Conservation (phyloP, 2,888 invertebrate genomes). For the Oligia fasciuncula region DNA sequence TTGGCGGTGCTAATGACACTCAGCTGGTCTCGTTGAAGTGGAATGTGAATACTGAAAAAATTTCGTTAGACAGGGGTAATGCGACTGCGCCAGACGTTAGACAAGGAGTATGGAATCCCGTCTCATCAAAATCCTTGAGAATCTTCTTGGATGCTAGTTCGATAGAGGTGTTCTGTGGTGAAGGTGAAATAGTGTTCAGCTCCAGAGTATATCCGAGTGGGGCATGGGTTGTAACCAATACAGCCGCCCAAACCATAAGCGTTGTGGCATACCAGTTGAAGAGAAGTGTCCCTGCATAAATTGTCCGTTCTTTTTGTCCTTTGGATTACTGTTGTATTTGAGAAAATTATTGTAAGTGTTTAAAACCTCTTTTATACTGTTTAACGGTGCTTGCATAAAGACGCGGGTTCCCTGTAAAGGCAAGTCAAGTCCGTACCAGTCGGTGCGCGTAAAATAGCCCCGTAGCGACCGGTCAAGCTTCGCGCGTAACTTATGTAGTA, state of each 20-base stretch:
- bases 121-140: slow-evolving; percentile 73
- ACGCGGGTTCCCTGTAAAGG: not conserved
- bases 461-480: too few species aligned
- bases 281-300: slow-evolving; percentile 76
- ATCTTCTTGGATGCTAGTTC: slow-evolving; percentile 85
- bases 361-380: not conserved
- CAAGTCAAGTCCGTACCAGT: not conserved
- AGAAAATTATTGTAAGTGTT: not conserved
- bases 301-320: not conserved
- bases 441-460: not conserved
- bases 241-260: slow-evolving; percentile 71
- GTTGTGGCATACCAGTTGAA: slow-evolving; percentile 75
- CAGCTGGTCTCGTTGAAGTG: slow-evolving; percentile 72
- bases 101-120: slow-evolving; percentile 81
- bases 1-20: slow-evolving; percentile 77
- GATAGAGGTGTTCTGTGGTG: slow-evolving; percentile 84
- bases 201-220: slow-evolving; percentile 81
- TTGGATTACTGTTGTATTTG: not conserved
- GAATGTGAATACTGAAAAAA: slow-evolving; percentile 73
- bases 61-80: slow-evolving; percentile 75
- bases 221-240: slow-evolving; percentile 79
- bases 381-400: too few species aligned
- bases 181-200: slow-evolving; percentile 85
- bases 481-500: too few species aligned
- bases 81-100: slow-evolving; percentile 70